Evolutionary conservation across 2,113 vertebrate genomes (phyloP), one percentile per base, ranked within the genome.

Genomic region (Ailurus styani): DNA sequence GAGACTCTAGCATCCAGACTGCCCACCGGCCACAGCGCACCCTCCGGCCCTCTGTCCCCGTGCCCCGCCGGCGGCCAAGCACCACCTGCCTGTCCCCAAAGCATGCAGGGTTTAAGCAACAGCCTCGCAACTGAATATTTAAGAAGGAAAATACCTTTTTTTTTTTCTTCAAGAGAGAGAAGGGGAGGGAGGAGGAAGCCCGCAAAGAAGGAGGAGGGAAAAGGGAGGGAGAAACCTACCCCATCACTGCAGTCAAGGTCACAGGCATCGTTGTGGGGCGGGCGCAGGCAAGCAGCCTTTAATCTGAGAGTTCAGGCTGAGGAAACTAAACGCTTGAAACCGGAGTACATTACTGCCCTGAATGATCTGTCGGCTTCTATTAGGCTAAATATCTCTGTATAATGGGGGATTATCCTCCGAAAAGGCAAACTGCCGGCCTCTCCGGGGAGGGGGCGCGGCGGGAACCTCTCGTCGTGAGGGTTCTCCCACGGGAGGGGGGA

Each of bases 161-260:
- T 84, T 87, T 62, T 75, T 82, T 72, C 45, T n/a, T 17, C 75
- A 47, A 90, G 73, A 73, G 54, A n/a, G 95, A 94, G 47, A 55
- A 55, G 66, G 27, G 68, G 37, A 89, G 77, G 50, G 29, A 87
- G 78, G 52, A 78, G 55, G 75, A 78, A 84, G 37, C 27, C 42
- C 17, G 29, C 75, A 55, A 45, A 62, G n/a, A 47, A 87, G 70
- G 75, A 78, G 45, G 10, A 42, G 42, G 40, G 37, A 77, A 45
- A 21, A 66, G n/a, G 72, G 90, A 23, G 77, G 72, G 82, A 75
- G 88, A 78, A 93, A 98, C 93, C 95, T 83, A 97, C 96, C 96
- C 96, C 34, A 60, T 90, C 95, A 64, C 68, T 93, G 88, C 95
- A 85, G 91, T 99, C 98, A 98, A 98, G 98, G 98, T 99, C 98